These are phyloP conservation scores for Pogona vitticeps DNA, from an alignment of 2,113 vertebrate species.

Conservation along the genomic window DNA sequence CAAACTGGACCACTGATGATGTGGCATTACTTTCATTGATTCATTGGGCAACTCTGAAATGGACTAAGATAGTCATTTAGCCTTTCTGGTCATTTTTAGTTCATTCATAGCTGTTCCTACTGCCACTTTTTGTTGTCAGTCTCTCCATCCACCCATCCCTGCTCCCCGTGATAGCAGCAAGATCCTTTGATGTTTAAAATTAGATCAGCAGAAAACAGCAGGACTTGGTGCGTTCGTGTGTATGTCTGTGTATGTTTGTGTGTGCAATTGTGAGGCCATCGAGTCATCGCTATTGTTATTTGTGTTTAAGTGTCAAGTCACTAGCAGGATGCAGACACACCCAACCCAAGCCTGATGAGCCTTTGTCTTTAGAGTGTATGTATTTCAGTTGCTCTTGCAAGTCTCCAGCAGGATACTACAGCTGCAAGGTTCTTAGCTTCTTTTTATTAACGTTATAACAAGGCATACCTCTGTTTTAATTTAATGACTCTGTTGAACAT, in stretches of 20 bases:
- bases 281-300: background rate
- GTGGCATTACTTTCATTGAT: no score
- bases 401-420: background rate
- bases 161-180: background rate
- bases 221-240: no score
- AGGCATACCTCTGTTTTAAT: background rate
- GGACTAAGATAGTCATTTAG: background rate
- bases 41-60: no score
- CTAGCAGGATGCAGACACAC: background rate
- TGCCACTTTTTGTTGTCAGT: background rate
- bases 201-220: background rate
- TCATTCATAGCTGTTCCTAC: background rate
- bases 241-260: no score
- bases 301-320: background rate
- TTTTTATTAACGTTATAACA: background rate
- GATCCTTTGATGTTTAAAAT: background rate
- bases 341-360: background rate
- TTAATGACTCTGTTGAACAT: background rate
- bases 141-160: background rate
- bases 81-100: background rate
- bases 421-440: background rate
- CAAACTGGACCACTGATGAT: no score
- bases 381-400: background rate
- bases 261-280: background rate
- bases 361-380: background rate